phyloP scores from a whole-genome alignment of 1,140 invertebrate species.

The Calliphora vicina region DNA sequence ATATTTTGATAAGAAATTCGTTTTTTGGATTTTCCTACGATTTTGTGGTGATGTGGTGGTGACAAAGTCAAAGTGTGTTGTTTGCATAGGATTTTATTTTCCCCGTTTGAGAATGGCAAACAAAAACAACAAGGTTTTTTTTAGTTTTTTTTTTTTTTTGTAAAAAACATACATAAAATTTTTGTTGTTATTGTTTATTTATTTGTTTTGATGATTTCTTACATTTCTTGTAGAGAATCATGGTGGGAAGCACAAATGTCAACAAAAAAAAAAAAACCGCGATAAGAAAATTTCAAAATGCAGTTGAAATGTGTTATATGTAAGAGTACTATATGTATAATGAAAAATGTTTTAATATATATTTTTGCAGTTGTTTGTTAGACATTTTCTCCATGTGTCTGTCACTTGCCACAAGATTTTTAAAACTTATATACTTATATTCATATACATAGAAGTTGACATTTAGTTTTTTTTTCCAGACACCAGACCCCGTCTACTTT shows the following conservation, averaged over 20 bases:
- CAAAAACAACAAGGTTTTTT: too few species aligned
- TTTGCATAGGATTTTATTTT: conserved; percentile 60
- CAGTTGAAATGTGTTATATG: too few species aligned
- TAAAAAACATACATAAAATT: background rate
- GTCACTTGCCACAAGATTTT: background rate
- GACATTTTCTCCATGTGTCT: background rate
- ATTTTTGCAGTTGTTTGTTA: background rate
- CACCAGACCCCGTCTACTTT: too few species aligned
- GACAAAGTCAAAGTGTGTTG: conserved; percentile 55
- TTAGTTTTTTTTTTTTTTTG: too few species aligned
- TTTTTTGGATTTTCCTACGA: background rate
- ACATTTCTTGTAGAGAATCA: background rate
- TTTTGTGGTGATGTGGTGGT: background rate
- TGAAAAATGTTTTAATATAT: background rate
- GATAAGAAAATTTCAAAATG: background rate
- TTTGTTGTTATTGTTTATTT: background rate
- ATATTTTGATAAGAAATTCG: background rate
- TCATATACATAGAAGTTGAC: too few species aligned
- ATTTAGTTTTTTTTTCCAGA: too few species aligned
- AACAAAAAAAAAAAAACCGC: background rate
- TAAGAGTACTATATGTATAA: background rate
- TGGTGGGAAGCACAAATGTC: background rate
- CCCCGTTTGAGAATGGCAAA: conserved; percentile 39
- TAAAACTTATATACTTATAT: too few species aligned
- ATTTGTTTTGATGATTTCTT: conserved; percentile 11